Percentiles rank a stretch among this genome's conserved stretches.
Conservation (phyloP, 2,888 invertebrate genomes). For the Colostygia pectinataria region DNA sequence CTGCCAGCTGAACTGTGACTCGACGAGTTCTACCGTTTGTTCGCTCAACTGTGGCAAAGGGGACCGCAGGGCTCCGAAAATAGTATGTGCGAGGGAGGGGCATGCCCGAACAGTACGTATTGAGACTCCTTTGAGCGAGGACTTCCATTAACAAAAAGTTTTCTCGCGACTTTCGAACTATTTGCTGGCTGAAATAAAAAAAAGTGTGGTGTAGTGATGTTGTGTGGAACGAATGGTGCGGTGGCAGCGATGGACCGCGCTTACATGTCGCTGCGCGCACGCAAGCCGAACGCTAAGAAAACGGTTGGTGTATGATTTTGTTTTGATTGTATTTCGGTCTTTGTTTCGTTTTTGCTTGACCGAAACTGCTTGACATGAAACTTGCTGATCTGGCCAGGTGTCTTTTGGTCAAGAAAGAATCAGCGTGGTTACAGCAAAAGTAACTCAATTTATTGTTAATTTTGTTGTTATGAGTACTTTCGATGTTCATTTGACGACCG, state of each 20-base stretch:
- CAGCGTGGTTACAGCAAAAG: too few species aligned
- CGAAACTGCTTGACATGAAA: too few species aligned
- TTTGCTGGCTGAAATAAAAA: not conserved
- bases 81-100: constrained; percentile 56
- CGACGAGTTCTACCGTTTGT: constrained; percentile 15
- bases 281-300: constrained; percentile 67
- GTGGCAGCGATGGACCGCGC: constrained; percentile 79
- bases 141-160: not conserved
- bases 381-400: too few species aligned
- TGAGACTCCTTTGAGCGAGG: constrained; percentile 43
- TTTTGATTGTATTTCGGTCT: too few species aligned
- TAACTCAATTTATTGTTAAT: too few species aligned
- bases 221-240: constrained; percentile 73
- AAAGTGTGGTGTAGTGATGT: constrained; percentile 48
- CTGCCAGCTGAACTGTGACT: constrained; percentile 13
- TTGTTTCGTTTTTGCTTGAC: constrained; percentile 27
- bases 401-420: too few species aligned
- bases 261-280: constrained; percentile 79
- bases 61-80: constrained; percentile 63
- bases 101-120: constrained; percentile 54
- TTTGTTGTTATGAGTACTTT: too few species aligned
- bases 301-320: too few species aligned
- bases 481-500: too few species aligned
- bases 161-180: not conserved
- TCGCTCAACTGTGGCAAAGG: constrained; percentile 40